These are phyloP conservation scores for Tursiops truncatus DNA, from an alignment of 2,113 vertebrate species.

Conservation along the genomic window DNA sequence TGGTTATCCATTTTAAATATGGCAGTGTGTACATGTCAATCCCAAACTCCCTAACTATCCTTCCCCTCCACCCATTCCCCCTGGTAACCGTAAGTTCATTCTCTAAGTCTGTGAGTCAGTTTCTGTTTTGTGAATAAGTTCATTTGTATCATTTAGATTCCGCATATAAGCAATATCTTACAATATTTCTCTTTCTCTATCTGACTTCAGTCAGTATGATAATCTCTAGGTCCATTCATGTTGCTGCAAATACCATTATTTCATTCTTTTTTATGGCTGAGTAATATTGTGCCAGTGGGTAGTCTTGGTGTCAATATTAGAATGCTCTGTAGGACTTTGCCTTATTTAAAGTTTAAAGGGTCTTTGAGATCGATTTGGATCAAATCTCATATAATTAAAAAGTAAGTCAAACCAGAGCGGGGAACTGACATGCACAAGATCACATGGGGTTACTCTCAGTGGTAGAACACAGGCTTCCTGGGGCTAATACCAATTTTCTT, in stretches of 20 bases:
- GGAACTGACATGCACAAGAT: not conserved
- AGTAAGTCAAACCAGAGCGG: not conserved
- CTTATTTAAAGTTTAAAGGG: not conserved
- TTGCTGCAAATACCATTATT: not conserved
- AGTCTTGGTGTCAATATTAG: not conserved
- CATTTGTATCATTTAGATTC: not conserved
- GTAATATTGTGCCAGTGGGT: not conserved
- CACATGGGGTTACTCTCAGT: not conserved
- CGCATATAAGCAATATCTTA: not conserved
- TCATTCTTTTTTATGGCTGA: not conserved
- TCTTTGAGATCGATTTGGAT: not conserved
- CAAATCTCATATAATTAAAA: not conserved
- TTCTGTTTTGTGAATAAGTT: not conserved
- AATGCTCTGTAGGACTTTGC: not conserved
- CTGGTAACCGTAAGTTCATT: not conserved
- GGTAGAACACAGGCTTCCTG: rapidly evolving
- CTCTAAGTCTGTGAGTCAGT: not conserved
- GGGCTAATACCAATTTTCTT: not conserved
- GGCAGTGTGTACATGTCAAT: not conserved
- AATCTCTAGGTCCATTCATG: not conserved
- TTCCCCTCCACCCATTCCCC: not conserved
- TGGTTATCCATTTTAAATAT: not conserved
- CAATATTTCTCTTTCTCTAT: not conserved
- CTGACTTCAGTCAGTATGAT: not conserved
- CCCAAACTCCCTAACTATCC: not conserved